These are phyloP conservation scores for Deladenus siricidicola DNA, from an alignment of 2,888 invertebrate species.

Conservation along the genomic window DNA sequence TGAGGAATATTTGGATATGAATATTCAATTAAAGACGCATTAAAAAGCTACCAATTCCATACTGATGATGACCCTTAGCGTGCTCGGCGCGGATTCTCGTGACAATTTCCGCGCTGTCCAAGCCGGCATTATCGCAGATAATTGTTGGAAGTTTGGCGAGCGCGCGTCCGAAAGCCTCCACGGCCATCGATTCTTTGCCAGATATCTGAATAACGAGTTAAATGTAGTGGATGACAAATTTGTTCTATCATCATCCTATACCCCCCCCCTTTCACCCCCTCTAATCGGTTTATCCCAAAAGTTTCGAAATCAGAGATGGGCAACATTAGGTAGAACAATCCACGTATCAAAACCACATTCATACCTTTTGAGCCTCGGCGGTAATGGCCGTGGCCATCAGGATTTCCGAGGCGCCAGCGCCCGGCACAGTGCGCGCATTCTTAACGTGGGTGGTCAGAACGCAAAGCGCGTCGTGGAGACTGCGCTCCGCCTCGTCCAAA, in stretches of 20 bases:
- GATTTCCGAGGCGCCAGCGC: conserved; percentile 78
- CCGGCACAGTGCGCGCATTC: conserved; percentile 73
- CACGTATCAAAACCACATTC: conserved; percentile 6
- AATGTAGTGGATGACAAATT: too few relatives aligned
- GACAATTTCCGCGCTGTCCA: conserved; percentile 87
- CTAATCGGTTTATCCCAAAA: too few relatives aligned
- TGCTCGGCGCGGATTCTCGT: conserved; percentile 85
- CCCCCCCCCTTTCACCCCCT: too few relatives aligned
- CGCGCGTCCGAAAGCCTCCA: conserved; percentile 86
- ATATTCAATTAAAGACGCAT: background rate
- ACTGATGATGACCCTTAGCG: conserved; percentile 68
- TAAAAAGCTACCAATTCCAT: conserved; percentile 66
- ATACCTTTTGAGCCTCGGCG: conserved; percentile 40
- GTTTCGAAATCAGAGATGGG: background rate
- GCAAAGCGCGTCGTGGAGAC: conserved; percentile 93
- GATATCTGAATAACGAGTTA: conserved; percentile 56
- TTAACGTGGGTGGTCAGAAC: conserved; percentile 83
- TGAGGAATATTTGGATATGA: too few relatives aligned
- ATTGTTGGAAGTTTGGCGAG: conserved; percentile 73
- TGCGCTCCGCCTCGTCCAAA: conserved; percentile 94
- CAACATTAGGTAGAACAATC: background rate
- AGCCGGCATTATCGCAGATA: conserved; percentile 97
- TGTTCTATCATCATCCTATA: too few relatives aligned
- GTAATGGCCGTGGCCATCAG: conserved; percentile 86
- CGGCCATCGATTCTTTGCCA: conserved; percentile 93